phyloP scores from a whole-genome alignment of 92 coral and sea anemone species.

The Phenganax subtilis region DNA sequence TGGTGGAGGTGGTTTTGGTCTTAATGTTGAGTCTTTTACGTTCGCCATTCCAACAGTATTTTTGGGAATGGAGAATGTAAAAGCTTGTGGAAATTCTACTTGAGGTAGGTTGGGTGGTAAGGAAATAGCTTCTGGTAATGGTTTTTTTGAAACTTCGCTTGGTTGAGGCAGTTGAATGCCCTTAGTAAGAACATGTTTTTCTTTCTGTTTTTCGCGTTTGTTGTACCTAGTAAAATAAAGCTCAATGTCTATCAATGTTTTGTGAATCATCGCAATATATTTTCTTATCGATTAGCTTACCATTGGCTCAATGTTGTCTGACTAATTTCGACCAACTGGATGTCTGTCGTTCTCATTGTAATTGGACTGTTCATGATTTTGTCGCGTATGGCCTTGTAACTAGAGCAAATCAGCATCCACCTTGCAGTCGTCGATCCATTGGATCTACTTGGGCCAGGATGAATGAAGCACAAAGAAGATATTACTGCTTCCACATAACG shows the following conservation, averaged over 20 bases:
- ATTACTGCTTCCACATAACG: conserved; percentile 58
- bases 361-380: neutral
- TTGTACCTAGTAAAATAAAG: neutral
- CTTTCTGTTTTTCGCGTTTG: neutral
- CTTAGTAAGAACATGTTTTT: neutral
- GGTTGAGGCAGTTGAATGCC: neutral
- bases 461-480: conserved; percentile 40
- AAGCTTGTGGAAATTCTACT: conserved; percentile 42
- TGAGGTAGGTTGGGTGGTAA: conserved; percentile 34
- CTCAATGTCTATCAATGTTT: neutral
- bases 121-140: neutral
- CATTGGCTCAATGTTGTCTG: conserved; percentile 27
- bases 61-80: conserved; percentile 14
- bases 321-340: conserved; percentile 11
- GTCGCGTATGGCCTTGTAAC: conserved; percentile 28
- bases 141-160: neutral
- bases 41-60: conserved; percentile 46
- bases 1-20: conserved; percentile 3
- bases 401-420: conserved; percentile 45
- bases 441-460: conserved; percentile 41
- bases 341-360: neutral
- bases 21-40: neutral
- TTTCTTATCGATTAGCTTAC: neutral
- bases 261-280: neutral
- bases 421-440: conserved; percentile 32